phyloP scores from a whole-genome alignment of 2,888 invertebrate species.

The Caenorhabditis becei region DNA sequence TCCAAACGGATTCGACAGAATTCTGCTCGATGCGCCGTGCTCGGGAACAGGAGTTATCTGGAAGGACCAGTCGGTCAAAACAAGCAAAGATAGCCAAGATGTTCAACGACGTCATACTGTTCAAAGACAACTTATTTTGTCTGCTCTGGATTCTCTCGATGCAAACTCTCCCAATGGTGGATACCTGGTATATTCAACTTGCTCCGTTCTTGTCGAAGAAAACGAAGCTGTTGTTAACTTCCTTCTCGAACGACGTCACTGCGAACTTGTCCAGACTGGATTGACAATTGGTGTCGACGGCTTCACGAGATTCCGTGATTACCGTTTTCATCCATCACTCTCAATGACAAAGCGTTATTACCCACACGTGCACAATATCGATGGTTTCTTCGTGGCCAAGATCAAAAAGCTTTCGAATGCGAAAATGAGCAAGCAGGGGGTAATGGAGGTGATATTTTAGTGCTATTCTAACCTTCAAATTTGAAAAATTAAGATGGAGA shows the following conservation, averaged over 20 bases:
- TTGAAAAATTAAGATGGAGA: constrained; percentile 22
- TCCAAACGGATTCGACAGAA: constrained; percentile 89
- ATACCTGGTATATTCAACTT: constrained; percentile 97
- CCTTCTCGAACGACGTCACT: constrained; percentile 91
- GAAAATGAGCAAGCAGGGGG: constrained; percentile 62
- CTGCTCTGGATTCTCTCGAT: constrained; percentile 97
- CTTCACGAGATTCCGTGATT: constrained; percentile 86
- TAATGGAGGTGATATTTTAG: constrained; percentile 37
- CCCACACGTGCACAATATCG: constrained; percentile 98
- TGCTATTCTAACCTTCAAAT: neutral
- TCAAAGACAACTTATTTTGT: constrained; percentile 92
- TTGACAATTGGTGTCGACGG: constrained; percentile 96
- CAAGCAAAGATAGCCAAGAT: constrained; percentile 85
- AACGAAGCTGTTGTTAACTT: constrained; percentile 98
- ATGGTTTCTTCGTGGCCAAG: constrained; percentile 99
- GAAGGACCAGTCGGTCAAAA: constrained; percentile 97
- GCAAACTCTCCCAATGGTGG: constrained; percentile 94
- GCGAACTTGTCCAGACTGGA: constrained; percentile 94
- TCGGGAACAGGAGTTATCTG: constrained; percentile 98
- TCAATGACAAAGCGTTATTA: constrained; percentile 93
- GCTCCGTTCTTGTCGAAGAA: constrained; percentile 97
- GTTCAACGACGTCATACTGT: constrained; percentile 85
- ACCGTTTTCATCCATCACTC: constrained; percentile 91
- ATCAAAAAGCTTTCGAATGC: constrained; percentile 94
- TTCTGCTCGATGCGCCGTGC: constrained; percentile 97